phyloP scores from a whole-genome alignment of 2,888 invertebrate species.

The Rhorus exstirpatorius region DNA sequence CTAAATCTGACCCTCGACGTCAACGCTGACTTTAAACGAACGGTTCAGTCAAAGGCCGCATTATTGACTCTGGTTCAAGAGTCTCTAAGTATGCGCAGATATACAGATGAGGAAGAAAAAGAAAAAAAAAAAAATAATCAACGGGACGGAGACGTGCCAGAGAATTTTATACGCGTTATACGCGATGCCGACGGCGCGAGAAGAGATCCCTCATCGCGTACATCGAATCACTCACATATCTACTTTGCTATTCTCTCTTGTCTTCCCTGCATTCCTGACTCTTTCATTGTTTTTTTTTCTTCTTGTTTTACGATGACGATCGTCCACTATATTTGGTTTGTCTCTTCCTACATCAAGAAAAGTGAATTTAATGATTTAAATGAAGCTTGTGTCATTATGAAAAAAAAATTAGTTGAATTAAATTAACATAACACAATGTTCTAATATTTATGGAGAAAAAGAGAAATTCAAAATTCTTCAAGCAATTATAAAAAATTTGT shows the following conservation, averaged over 20 bases:
- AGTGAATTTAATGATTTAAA: background rate
- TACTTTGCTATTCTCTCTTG: constrained; percentile 39
- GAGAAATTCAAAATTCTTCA: background rate
- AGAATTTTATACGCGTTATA: constrained; percentile 57
- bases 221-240: constrained; percentile 63
- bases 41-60: constrained; percentile 82
- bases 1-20: constrained; percentile 83
- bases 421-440: background rate
- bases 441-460: background rate
- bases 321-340: constrained; percentile 11
- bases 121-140: constrained; percentile 20
- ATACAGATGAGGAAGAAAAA: constrained; percentile 19
- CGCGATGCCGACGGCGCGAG: constrained; percentile 63
- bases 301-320: constrained; percentile 25
- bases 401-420: background rate
- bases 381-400: background rate
- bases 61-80: constrained; percentile 82
- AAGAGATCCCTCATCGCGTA: constrained; percentile 54
- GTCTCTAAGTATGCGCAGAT: constrained; percentile 57
- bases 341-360: background rate
- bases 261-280: constrained; percentile 24
- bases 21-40: constrained; percentile 80
- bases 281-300: constrained; percentile 36
- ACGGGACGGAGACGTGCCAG: constrained; percentile 57
- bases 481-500: background rate